A percentile compares a stretch with the other conserved stretches of the same genome.
Evolutionary conservation across 2,113 vertebrate genomes (phyloP).

Genomic region (Paramisgurnus dabryanus): DNA sequence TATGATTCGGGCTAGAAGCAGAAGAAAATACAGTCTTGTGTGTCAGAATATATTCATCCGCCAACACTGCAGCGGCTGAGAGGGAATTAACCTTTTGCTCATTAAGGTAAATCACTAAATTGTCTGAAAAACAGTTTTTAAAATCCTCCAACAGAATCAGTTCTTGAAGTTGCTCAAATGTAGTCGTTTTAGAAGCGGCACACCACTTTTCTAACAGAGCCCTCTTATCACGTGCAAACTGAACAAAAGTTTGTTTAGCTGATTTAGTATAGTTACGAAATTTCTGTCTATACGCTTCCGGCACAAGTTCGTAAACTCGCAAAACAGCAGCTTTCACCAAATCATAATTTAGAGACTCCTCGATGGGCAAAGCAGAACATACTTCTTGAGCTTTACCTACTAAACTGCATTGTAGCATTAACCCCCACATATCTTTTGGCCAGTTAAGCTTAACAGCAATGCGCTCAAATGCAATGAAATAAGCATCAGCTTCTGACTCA

Average conservation of each 20-base stretch:
- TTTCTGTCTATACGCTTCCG: constrained; percentile 1
- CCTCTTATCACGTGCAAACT: constrained; percentile 8
- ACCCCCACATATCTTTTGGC: neutral
- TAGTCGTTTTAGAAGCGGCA: neutral
- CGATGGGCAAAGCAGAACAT: neutral
- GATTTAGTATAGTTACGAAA: constrained; percentile 9
- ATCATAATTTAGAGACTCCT: constrained; percentile 12
- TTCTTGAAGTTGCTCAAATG: neutral
- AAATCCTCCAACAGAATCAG: constrained; percentile 30
- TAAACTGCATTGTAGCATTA: neutral
- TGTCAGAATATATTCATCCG: too few species aligned
- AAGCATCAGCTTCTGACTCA: neutral
- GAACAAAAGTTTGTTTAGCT: neutral
- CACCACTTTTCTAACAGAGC: constrained; percentile 33
- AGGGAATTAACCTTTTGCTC: neutral
- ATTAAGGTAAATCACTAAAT: neutral
- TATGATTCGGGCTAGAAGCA: neutral
- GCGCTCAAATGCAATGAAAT: neutral
- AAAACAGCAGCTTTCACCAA: neutral
- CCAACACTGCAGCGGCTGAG: too few species aligned
- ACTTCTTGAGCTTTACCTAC: neutral
- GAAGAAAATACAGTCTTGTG: too few species aligned
- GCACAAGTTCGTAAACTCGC: constrained; percentile 15
- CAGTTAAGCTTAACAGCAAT: neutral
- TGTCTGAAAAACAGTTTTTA: constrained; percentile 17